Conservation (phyloP, 2,113 vertebrate species). For the Chascanopsetta lugubris region DNA sequence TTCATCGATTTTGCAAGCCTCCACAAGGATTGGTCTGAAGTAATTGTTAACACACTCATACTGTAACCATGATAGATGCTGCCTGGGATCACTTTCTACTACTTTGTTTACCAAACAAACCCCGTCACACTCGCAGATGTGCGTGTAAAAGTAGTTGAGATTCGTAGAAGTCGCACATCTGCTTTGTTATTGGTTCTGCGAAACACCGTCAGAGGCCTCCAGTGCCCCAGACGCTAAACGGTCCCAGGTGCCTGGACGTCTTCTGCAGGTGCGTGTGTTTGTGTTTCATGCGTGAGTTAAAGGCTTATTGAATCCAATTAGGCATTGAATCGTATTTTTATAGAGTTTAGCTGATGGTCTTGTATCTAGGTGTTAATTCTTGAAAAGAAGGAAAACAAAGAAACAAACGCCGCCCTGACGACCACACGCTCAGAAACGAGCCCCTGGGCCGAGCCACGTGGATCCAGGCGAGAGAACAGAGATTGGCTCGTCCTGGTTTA, state of each 20-base stretch:
- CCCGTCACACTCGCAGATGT: slow-evolving; percentile 31
- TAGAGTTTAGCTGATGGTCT: not conserved
- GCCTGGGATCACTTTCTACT: slow-evolving; percentile 24
- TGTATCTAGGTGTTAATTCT: not conserved
- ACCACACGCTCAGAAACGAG: not conserved
- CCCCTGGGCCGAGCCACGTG: not conserved
- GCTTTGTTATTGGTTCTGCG: slow-evolving; percentile 33
- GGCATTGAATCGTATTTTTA: not conserved
- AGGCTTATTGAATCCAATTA: not conserved
- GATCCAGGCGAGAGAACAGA: not conserved
- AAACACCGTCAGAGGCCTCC: slow-evolving; percentile 29
- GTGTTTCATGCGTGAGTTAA: not conserved
- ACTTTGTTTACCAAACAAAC: slow-evolving; percentile 38
- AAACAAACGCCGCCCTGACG: not conserved
- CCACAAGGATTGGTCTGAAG: not conserved
- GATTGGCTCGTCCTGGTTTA: not conserved
- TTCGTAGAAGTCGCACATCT: slow-evolving; percentile 39
- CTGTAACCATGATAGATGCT: not conserved
- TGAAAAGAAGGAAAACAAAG: slow-evolving; percentile 1
- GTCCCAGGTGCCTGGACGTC: slow-evolving; percentile 25
- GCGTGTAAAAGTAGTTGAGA: slow-evolving; percentile 10
- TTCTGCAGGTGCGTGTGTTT: not conserved
- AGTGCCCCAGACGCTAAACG: slow-evolving; percentile 19
- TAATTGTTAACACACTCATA: not conserved
- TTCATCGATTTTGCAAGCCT: not conserved